Percentiles rank a stretch among this genome's conserved stretches.
Evolutionary conservation across 2,888 invertebrate genomes (phyloP).

Genomic region (Pandemis corylana): DNA sequence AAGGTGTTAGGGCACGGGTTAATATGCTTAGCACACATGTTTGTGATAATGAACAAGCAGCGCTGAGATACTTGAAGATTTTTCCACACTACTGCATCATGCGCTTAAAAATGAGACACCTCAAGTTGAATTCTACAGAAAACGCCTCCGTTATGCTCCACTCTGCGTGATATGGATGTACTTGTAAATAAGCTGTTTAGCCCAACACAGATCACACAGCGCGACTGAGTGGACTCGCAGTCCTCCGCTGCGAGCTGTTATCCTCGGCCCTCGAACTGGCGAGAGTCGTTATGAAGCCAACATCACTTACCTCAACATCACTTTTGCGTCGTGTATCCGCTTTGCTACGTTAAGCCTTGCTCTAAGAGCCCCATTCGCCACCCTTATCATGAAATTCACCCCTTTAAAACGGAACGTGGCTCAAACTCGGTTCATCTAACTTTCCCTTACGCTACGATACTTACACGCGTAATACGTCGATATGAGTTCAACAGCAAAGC

Average conservation of each 20-base stretch:
- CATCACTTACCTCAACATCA: constrained; percentile 60
- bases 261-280: constrained; percentile 38
- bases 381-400: constrained; percentile 58
- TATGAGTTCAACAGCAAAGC: constrained; percentile 9
- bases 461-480: constrained; percentile 16
- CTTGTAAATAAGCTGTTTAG: background rate
- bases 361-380: constrained; percentile 54
- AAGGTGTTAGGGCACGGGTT: no score
- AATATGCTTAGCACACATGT: background rate
- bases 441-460: constrained; percentile 17
- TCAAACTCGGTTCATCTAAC: constrained; percentile 35
- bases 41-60: background rate
- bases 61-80: background rate
- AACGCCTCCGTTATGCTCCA: background rate
- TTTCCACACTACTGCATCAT: background rate
- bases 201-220: background rate
- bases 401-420: constrained; percentile 48
- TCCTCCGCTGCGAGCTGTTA: constrained; percentile 26
- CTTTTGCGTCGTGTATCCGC: constrained; percentile 67
- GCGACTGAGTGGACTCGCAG: constrained; percentile 2
- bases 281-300: constrained; percentile 53
- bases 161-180: background rate
- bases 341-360: constrained; percentile 57
- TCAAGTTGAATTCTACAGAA: background rate
- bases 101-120: background rate